These are phyloP conservation scores for Sycophila sp. DNA, from an alignment of 1,140 invertebrate genomes.

Conservation along the genomic window DNA sequence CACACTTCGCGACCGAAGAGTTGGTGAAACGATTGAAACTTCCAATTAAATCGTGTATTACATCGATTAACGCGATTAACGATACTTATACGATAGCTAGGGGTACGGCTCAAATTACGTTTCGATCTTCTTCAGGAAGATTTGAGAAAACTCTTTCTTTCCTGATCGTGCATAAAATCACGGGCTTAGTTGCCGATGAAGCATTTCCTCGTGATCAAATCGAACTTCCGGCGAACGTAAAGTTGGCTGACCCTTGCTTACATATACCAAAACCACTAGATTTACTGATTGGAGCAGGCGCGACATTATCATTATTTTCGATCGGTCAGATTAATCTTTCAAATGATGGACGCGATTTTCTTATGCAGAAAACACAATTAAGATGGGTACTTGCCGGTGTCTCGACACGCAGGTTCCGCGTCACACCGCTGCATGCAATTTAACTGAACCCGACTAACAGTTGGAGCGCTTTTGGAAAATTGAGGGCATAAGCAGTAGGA, in stretches of 20 bases:
- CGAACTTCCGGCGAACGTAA: background rate
- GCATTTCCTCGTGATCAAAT: background rate
- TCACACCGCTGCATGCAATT: background rate
- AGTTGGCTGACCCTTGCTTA: conserved; percentile 10
- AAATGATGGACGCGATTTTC: background rate
- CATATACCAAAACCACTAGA: background rate
- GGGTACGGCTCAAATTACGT: background rate
- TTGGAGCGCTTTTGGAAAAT: conserved; percentile 33
- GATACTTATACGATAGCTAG: background rate
- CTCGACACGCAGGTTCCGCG: background rate
- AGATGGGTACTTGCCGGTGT: conserved; percentile 36
- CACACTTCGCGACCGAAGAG: conserved; percentile 24
- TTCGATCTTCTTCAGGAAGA: background rate
- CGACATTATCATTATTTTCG: background rate
- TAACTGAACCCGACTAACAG: background rate
- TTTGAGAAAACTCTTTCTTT: background rate
- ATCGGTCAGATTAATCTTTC: conserved; percentile 30
- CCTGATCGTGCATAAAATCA: background rate
- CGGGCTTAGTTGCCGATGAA: background rate
- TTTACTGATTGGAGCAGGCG: background rate
- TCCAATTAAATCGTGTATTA: background rate
- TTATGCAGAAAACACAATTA: conserved; percentile 31
- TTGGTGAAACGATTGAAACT: conserved; percentile 13
- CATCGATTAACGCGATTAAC: conserved; percentile 5
- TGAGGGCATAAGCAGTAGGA: background rate